Base-by-base conservation (phyloP, 2,113 vertebrate species). In the Notechis scutatus region DNA sequence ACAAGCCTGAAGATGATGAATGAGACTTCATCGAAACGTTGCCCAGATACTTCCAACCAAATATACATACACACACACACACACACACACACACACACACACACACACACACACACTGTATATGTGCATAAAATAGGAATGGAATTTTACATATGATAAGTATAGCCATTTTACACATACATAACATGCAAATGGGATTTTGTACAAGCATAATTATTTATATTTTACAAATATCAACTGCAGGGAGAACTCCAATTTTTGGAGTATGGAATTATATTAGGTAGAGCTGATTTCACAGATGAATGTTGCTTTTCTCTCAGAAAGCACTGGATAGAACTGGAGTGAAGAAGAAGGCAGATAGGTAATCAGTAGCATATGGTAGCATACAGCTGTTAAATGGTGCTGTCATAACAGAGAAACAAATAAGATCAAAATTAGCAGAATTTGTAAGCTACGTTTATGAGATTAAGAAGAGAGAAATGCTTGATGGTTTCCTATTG, bases 401-500 rank as follows among this genome's bases (percentile, higher is more conserved):
- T 54, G 1, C 4, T 57, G 1, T 57, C 54, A 47, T 4, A 94
- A 42, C 0, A 57, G 24, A 87, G 93, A 89, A 95, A 90, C 0
- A 59, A 20, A 64, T 0, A 61, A 94, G 87, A 93, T 52, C 20
- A 54, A 88, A 92, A 55, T 24, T 59, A 89, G 42, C 89, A 59
- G 57, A 50, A 45, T 88, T 8, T 52, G 26, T 90, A 91, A 3
- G 10, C 1, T 85, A 85, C 91, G 14, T 86, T 96, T 93, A 90
- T 88, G 6, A 47, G 92, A 18, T 54, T 95, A 8, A 85, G 12
- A 92, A n/a, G 69, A 89, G 7, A 93, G 91, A n/a, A 91, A 91
- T 87, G 55, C 94, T 93, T n/a, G 89, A 57, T 92, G 10, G 54
- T 92, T 57, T 90, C 61, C 54, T 87, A 4, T 92, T 87, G 56